Base-by-base conservation (phyloP, 2,797 vertebrate species). In the Sphenodon punctatus region DNA sequence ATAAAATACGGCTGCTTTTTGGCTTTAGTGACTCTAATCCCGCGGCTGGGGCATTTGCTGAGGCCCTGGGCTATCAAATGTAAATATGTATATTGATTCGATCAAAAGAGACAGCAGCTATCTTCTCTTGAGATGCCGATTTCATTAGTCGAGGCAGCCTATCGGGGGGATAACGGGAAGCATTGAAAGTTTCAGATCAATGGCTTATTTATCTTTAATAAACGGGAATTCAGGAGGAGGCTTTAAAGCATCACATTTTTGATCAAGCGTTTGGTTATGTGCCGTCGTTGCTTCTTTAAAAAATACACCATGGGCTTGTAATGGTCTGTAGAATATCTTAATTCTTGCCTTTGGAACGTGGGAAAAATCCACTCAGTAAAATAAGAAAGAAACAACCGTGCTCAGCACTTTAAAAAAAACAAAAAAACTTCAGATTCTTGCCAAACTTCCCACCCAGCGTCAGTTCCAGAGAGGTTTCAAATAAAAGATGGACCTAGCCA, bases 81-180 rank as follows among this genome's bases (percentile, higher is more conserved):
- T 43, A 80, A 74, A 76, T 66, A 76, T 59, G 70, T 58, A 49
- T 59, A 82, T 71, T 82, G 80, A 71, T 76, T 71, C 32, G 36
- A n/a, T 43, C 60, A 64, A 68, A 36, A 48, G 60, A 51, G 25
- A 43, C 48, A 45, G 71, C 73, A 71, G 67, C 59, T 49, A 16
- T 55, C 63, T 67, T 60, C 64, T 80, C 68, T 30, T 38, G 56
- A 67, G 63, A 60, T 39, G 60, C 34, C 65, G 67, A 60, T 82
- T 82, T 82, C 60, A 66, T 82, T 75, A 81, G 65, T 71, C 60
- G n/a, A 23, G 53, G 70, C 51, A 48, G 56, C 56, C 74, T 45
- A 56, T 45, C 61, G 66, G 69, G 23, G 59, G 27, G 64, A 48
- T 64, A 60, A 51, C n/a, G 23, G 36, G 16, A 58, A 49, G 51